Conservation (phyloP, 2,113 vertebrate species). For the Ctenodactylus gundi region DNA sequence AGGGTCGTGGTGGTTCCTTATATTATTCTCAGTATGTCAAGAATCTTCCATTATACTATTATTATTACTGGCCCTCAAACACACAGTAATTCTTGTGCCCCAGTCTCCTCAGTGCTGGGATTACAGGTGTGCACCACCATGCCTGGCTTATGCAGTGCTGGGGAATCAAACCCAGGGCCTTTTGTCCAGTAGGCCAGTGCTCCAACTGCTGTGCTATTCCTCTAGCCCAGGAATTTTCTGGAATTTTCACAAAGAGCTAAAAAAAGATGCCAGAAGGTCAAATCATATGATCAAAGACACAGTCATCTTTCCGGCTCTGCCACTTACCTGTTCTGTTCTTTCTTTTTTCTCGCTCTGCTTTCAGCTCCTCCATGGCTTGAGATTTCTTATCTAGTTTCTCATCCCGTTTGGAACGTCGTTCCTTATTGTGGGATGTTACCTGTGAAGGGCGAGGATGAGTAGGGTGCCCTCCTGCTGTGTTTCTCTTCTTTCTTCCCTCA, state of each 20-base stretch:
- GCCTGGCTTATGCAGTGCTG: no score
- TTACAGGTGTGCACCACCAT: no score
- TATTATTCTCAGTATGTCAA: not conserved
- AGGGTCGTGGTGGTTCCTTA: not conserved
- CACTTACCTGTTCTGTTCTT: conserved; percentile 96
- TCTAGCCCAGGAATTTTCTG: no score
- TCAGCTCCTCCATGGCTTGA: conserved; percentile 99
- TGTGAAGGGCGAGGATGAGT: conserved; percentile 70
- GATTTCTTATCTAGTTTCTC: conserved; percentile 99
- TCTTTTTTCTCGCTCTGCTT: conserved; percentile 97
- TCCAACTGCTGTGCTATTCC: no score
- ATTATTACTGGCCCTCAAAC: no score
- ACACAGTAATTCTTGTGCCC: no score
- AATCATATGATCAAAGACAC: not conserved
- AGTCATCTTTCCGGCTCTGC: not conserved
- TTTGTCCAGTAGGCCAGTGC: no score
- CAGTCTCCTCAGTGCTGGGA: no score
- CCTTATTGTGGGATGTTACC: conserved; percentile 99
- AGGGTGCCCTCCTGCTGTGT: no score
- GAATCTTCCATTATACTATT: not conserved
- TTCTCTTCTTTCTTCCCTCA: no score
- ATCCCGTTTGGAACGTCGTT: conserved; percentile 95
- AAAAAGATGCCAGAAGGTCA: not conserved
- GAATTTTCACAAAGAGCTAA: no score
- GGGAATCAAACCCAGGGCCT: no score